Evolutionary conservation across 2,888 invertebrate genomes (phyloP), one percentile per base, ranked within the genome.

Genomic region (Subacronicta megacephala): DNA sequence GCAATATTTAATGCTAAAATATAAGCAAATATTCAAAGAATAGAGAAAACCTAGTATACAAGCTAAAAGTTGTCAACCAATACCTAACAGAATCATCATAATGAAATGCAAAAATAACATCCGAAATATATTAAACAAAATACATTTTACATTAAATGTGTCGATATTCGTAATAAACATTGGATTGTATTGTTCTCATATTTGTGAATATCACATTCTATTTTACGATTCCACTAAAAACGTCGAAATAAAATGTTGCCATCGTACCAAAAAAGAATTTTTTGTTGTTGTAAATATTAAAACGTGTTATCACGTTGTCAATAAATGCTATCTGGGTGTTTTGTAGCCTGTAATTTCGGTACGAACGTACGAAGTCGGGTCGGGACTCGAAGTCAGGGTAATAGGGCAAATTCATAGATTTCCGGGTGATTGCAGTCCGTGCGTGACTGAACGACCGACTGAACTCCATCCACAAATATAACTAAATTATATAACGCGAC

Each of bases 341-440:
- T 77, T 65, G 68, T 63, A 42, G 42, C 29, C 49, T 43, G 51
- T 74, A 74, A 77, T 75, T 73, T 75, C 7, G 31, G 29, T 63
- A 57, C 53, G 63, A 68, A 61, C 45, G 62, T 68, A 56, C 23
- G 49, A 57, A 63, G 44, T 61, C 44, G 56, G 50, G 50, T 51
- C 51, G 49, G 58, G 58, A 49, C 42, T 59, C 58, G 58, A 9
- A 63, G 61, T 35, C 40, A 31, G 62, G 76, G 82, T 82, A 82
- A 83, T 84, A 80, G 79, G 80, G 80, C 68, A 75, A 85, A 74
- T 86, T 84, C 82, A 83, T 83, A 85, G 84, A 82, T 86, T 84
- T 83, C 83, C 83, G 82, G 77, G 63, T 74, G 83, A 85, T 81
- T 82, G 80, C 80, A 72, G 56, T 26, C 56, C 71, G 82, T 84